phyloP scores from a whole-genome alignment of 2,113 vertebrate genomes.

The Phainopepla nitens region DNA sequence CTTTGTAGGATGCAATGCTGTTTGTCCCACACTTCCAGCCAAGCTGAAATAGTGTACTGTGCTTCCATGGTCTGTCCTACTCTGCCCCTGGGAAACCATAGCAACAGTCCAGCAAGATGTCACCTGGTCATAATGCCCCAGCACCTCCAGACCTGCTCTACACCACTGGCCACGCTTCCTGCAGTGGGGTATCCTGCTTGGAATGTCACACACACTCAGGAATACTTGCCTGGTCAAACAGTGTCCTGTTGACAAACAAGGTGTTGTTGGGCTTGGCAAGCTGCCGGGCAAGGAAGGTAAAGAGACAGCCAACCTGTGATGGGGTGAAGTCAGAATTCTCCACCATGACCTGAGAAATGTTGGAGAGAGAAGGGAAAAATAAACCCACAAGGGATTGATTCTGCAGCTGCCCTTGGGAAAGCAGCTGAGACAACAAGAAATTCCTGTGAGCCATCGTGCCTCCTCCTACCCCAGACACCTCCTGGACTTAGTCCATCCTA shows the following conservation, averaged over 20 bases:
- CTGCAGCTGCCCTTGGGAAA: background rate
- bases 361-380: background rate
- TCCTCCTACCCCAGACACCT: background rate
- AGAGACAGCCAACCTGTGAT: slow-evolving; percentile 95
- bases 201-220: background rate
- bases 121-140: background rate
- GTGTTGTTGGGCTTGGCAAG: slow-evolving; percentile 96
- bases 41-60: background rate
- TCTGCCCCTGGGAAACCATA: background rate
- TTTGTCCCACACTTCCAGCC: background rate
- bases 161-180: background rate
- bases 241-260: slow-evolving; percentile 93
- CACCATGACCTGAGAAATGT: slow-evolving; percentile 88
- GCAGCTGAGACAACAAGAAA: background rate
- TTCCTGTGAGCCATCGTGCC: background rate
- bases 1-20: background rate
- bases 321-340: slow-evolving; percentile 97
- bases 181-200: background rate
- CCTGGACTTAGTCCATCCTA: background rate
- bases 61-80: background rate
- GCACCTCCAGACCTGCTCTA: background rate
- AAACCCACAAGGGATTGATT: background rate
- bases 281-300: slow-evolving; percentile 95
- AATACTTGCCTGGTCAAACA: slow-evolving; percentile 91
- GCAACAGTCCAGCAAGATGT: background rate